A percentile compares a stretch with the other conserved stretches of the same genome.
phyloP scores from a whole-genome alignment of 2,113 vertebrate genomes.

The Sterrhoptilus dennistouni region DNA sequence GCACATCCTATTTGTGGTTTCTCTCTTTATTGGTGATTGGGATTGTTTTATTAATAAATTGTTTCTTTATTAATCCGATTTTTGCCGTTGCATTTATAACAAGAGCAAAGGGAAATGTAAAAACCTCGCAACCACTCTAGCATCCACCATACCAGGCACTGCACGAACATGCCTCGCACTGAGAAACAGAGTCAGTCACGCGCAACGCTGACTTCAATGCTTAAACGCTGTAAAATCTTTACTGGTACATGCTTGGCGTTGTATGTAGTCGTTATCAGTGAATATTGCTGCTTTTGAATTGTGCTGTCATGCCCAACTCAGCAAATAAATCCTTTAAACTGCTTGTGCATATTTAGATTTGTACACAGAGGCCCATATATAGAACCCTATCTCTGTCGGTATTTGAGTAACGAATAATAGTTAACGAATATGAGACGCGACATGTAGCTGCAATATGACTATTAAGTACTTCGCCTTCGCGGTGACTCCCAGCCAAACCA shows the following conservation, averaged over 20 bases:
- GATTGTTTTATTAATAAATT: no score
- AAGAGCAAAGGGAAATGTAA: background rate
- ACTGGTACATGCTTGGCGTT: background rate
- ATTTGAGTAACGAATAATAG: background rate
- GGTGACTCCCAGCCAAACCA: slow-evolving; percentile 12
- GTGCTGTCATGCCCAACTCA: background rate
- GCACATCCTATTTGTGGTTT: no score
- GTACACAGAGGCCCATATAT: no score
- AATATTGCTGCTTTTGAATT: background rate
- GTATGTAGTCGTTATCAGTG: background rate
- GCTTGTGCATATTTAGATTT: background rate
- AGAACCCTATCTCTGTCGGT: background rate
- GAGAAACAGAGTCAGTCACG: background rate
- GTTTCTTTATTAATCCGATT: no score
- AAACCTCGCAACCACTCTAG: accelerated
- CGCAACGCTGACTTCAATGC: background rate
- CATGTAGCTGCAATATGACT: background rate
- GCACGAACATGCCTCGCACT: accelerated
- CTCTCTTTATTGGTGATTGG: no score
- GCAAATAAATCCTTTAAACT: background rate
- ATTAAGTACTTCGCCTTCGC: background rate
- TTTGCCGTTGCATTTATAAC: no score
- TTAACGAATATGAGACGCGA: background rate
- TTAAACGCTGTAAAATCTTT: background rate
- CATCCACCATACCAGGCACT: accelerated